Base-by-base conservation (phyloP, 2,888 invertebrate genomes). In the Andricus curvator region DNA sequence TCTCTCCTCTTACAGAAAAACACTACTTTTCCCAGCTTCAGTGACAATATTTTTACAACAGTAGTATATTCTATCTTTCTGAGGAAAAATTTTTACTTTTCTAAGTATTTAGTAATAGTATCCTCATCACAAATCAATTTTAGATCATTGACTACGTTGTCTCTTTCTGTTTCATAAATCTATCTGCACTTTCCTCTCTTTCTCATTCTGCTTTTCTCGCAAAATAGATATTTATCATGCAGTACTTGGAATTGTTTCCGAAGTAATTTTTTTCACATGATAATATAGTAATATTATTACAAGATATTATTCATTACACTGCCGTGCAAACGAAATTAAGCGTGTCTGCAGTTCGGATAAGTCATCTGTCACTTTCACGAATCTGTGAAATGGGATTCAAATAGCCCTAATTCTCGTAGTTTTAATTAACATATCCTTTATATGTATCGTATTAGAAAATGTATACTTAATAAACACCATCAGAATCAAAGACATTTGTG, bases 111-210 rank as follows among this genome's bases (percentile, higher is more conserved):
- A 56, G 9, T 60, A 60, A 4, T 0, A n/a, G 22, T 60, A 4
- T 60, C 22, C 4, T n/a, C 1, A 56, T 56, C 56, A 56, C 56
- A n/a, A 56, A n/a, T 56, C n/a, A n/a, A 56, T n/a, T 56, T 6
- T 9, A 56, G n/a, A 9, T n/a, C 1, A 37, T 37, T 9, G 56
- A 56, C 56, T 56, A 56, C n/a, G 0, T 56, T n/a, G 56, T 20
- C 56, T 56, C n/a, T 56, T 56, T 17, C 1, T 56, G 9, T 56
- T 15, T n/a, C 3, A 9, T n/a, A 56, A n/a, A 56, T 56, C 22
- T 60, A n/a, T 22, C n/a, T 60, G 56, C 56, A 60, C 22, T 60
- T 60, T 60, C 56, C 22, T n/a, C 56, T 60, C 56, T 60, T n/a
- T 56, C 56, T 56, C n/a, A n/a, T 60, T 11, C 4, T 11, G 37